Conservation (phyloP, 2,888 invertebrate genomes). For the Himalopsyche japonica region DNA sequence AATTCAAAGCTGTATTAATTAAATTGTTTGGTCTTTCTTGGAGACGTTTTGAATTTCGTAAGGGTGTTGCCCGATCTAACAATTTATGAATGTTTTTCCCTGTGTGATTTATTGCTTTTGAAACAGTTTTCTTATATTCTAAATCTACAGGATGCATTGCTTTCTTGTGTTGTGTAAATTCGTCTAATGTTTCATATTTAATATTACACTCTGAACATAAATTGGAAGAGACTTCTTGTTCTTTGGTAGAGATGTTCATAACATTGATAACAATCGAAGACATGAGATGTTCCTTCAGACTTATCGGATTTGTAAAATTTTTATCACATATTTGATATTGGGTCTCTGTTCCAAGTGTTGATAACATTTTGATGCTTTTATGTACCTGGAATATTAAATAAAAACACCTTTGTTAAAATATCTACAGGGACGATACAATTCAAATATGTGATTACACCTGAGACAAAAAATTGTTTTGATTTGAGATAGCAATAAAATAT, state of each 20-base stretch:
- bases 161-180: background rate
- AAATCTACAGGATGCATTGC: background rate
- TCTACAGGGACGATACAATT: too few species aligned
- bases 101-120: background rate
- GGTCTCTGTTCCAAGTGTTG: background rate
- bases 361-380: too few species aligned
- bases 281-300: background rate
- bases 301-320: background rate
- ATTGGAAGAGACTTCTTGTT: background rate
- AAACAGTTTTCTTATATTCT: background rate
- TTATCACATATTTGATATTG: background rate
- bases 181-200: background rate
- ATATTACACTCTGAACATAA: background rate
- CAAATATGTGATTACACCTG: too few species aligned
- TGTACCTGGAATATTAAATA: too few species aligned
- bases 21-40: background rate
- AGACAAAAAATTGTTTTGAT: too few species aligned
- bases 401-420: too few species aligned
- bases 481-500: too few species aligned
- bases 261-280: background rate
- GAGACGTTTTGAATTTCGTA: background rate
- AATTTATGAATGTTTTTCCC: background rate
- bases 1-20: too few species aligned
- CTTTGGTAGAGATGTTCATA: background rate
- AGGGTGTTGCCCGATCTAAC: background rate